Conservation (phyloP, 1,140 invertebrate species). For the Lasaia peninsularis region DNA sequence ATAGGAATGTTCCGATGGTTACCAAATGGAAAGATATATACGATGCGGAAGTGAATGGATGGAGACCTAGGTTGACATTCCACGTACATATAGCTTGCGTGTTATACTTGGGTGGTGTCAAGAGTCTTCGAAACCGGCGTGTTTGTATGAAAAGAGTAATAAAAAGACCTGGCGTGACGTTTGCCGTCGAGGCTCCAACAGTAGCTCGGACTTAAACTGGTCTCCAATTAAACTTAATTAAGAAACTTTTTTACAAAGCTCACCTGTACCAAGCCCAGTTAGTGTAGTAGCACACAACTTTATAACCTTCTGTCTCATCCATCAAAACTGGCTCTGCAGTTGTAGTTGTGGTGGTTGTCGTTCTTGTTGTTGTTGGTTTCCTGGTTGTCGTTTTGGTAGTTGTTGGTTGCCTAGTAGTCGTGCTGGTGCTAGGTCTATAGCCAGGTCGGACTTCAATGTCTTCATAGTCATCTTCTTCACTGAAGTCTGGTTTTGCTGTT, state of each 20-base stretch:
- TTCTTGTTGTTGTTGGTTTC: not conserved
- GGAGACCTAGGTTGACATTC: too few relatives aligned
- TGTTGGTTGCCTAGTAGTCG: not conserved
- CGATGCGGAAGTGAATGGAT: too few relatives aligned
- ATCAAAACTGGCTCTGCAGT: not conserved
- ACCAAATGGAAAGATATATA: too few relatives aligned
- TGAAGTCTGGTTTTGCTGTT: constrained; percentile 34
- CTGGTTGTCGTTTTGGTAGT: not conserved
- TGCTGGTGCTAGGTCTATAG: constrained; percentile 11
- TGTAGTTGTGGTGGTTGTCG: not conserved
- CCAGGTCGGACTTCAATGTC: constrained; percentile 61
- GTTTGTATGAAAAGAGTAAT: too few relatives aligned
- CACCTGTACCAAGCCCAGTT: not conserved
- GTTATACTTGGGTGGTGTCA: too few relatives aligned
- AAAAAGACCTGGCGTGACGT: too few relatives aligned
- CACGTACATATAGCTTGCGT: too few relatives aligned
- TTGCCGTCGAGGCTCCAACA: too few relatives aligned
- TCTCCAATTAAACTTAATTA: too few relatives aligned
- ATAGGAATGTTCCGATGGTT: too few relatives aligned
- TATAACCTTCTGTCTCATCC: not conserved
- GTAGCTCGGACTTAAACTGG: too few relatives aligned
- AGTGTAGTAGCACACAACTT: not conserved
- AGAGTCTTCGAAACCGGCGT: too few relatives aligned
- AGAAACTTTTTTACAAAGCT: not conserved
- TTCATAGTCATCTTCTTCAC: constrained; percentile 51